A percentile compares a stretch with the other conserved stretches of the same genome.
These are phyloP conservation scores for Branchinecta sandiegonensis DNA, from an alignment of 2,888 invertebrate genomes.

Conservation along the genomic window DNA sequence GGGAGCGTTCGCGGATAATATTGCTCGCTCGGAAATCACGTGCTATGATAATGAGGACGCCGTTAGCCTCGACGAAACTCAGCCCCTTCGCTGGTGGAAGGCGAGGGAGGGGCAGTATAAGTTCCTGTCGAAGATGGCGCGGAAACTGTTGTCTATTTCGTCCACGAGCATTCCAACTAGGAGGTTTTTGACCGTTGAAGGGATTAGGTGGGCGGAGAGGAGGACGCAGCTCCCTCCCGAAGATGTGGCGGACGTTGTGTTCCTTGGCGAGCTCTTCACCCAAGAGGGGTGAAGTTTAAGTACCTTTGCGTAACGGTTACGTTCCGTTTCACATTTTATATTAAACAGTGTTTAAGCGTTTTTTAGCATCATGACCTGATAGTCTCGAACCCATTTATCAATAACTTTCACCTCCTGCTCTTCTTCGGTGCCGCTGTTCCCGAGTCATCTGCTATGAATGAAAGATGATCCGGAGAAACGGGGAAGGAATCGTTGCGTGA, in stretches of 20 bases:
- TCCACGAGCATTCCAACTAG: conserved; percentile 20
- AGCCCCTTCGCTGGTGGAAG: conserved; percentile 24
- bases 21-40: conserved; percentile 22
- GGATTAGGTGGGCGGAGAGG: conserved; percentile 21
- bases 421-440: too few relatives aligned
- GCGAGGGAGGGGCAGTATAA: conserved; percentile 23
- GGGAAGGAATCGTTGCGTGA: too few relatives aligned
- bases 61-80: conserved; percentile 22
- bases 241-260: conserved; percentile 21
- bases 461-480: too few relatives aligned
- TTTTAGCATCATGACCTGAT: too few relatives aligned
- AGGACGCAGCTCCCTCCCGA: conserved; percentile 21
- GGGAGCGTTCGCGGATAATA: conserved; percentile 20
- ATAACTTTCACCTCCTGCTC: too few relatives aligned
- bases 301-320: background rate
- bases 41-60: conserved; percentile 24
- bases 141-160: conserved; percentile 20
- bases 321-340: background rate
- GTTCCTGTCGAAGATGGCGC: conserved; percentile 23
- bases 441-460: too few relatives aligned
- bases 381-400: too few relatives aligned
- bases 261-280: conserved; percentile 13
- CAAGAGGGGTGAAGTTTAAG: too few relatives aligned
- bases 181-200: conserved; percentile 21
- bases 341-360: too few relatives aligned